phyloP scores from a whole-genome alignment of 2,113 vertebrate genomes.

The Vulpes lagopus region DNA sequence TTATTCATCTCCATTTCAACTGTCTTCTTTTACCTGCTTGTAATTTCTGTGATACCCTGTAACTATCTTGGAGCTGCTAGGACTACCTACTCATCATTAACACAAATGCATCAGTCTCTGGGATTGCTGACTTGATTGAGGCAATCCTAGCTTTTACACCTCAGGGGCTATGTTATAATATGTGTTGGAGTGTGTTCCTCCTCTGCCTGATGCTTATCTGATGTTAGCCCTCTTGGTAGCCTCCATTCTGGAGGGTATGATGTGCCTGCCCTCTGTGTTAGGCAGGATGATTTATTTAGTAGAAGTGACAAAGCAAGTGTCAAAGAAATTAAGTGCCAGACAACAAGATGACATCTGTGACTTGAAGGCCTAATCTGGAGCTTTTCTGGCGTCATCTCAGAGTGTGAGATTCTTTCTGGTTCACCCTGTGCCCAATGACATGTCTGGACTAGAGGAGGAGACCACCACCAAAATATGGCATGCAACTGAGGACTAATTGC shows the following conservation, averaged over 20 bases:
- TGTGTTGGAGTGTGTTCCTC: not conserved
- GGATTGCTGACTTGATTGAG: not conserved
- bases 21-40: not conserved
- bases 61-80: not conserved
- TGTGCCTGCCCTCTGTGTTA: not conserved
- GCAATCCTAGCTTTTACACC: not conserved
- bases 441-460: not conserved
- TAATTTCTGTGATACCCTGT: not conserved
- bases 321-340: not conserved
- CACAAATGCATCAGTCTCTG: not conserved
- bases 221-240: not conserved
- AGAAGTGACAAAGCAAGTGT: not conserved
- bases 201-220: not conserved
- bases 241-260: not conserved
- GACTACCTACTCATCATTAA: not conserved
- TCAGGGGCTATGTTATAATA: not conserved
- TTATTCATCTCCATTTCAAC: not conserved
- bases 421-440: not conserved
- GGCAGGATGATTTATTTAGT: not conserved
- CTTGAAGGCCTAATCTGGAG: not conserved
- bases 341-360: not conserved
- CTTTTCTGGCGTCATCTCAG: not conserved
- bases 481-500: not conserved
- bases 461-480: not conserved
- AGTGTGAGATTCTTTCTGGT: not conserved